Evolutionary conservation across 1,140 invertebrate genomes (phyloP), one percentile per base, ranked within the genome.

Genomic region (Camponotus vicinus): DNA sequence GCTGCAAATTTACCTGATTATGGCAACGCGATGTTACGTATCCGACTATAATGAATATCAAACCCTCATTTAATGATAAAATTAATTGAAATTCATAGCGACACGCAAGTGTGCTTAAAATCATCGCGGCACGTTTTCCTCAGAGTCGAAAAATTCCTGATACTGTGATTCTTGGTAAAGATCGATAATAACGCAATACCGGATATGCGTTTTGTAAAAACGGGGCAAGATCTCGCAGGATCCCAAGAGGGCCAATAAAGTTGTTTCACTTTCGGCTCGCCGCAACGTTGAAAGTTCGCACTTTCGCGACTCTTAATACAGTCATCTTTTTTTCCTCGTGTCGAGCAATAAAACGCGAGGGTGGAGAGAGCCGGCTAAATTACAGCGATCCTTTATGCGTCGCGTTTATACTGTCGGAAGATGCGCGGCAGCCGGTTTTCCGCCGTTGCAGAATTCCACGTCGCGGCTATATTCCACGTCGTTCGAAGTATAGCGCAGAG

Each of bases 341-440:
- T n/a, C 3, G 21, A 32, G 86, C 59, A 67, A 27, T 85, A 88
- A 89, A 88, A 63, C 13, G 42, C 63, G 18, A 32, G 21, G 21
- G 11, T 8, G 21, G 34, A 45, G 15, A 42, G 67, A 61, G 70
- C 73, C 21, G 76, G 76, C 32, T 76, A 73, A 89, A 80, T 90
- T 89, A 90, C 75, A 89, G 70, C 78, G 80, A 90, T 88, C 79
- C 87, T 90, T 89, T 90, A 90, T 90, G 80, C 88, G 70, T 77
- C 69, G 67, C 79, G 40, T 84, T 87, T 88, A 73, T 77, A 76
- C 37, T 5, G 76, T 42, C 57, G 70, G 42, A 59, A 57, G 59
- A 18, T 66, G 66, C 32, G 67, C 71, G 27, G 40, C 52, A 42
- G 57, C 59, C 42, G 32, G 55, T 55, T 34, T 34, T 37, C 66